Base-by-base conservation (phyloP, 2,888 invertebrate genomes). In the Trichogramma dendrolimi region DNA sequence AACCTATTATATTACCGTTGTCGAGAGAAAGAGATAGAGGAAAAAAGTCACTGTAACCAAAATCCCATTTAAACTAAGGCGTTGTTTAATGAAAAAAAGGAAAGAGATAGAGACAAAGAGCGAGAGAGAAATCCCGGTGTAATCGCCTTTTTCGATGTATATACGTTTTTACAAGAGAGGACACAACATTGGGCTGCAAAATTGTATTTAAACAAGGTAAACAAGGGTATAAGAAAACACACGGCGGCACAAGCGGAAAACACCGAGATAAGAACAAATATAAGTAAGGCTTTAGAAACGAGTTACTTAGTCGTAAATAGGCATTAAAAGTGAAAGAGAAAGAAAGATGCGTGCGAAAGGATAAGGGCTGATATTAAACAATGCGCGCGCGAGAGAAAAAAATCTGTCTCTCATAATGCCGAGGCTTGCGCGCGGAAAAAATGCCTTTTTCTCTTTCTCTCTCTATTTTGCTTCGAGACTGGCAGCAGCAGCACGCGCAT, bases 241-340 rank as follows among this genome's bases (percentile, higher is more conserved):
- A n/a, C 49, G 55, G 14, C 38, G 48, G 58, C 55, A 55, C 48
- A 58, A 55, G 52, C 7, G 43, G 38, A 14, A 14, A 14, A 14
- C 14, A 14, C 14, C 14, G 14, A 14, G 14, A 14, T 14, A 14
- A 14, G 14, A 14, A 14, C 14, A 14, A 14, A 14, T 14, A 14
- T 14, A 14, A 14, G 14, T 14, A 14, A 2, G 14, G 14, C 14
- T 14, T 14, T 14, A 14, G 14, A 14, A 14, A 50, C 52, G 42
- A 56, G 44, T 59, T 53, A 55, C 57, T 58, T 60, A 63, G 63
- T 63, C 63, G 60, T 63, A 63, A 63, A 63, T 63, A 63, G 60
- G 63, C 58, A 60, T 63, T 63, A 63, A 63, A 63, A 54, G 58
- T 47, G 55, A 48, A 43, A 40, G 49, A 53, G 40, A 14, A 27